A percentile compares a stretch with the other conserved stretches of the same genome.
Conservation (phyloP, 2,113 vertebrate genomes). For the Raja brachyura region DNA sequence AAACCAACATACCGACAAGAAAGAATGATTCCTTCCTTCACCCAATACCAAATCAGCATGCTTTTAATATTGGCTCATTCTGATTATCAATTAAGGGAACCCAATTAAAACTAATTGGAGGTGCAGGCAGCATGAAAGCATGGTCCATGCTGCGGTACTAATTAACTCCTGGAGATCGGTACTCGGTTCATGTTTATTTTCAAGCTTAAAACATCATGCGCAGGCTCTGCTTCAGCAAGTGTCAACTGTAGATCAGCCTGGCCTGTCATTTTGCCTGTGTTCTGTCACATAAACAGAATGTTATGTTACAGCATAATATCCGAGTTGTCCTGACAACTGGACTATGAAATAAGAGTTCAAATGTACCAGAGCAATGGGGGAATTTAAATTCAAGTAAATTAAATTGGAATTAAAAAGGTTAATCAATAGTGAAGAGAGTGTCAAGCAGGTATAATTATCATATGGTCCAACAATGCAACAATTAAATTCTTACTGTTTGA, state of each 20-base stretch:
- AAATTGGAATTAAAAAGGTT: too few species aligned
- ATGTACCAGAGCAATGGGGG: too few species aligned
- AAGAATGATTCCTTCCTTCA: not conserved
- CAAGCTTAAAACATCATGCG: not conserved
- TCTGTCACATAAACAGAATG: not conserved
- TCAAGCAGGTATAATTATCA: too few species aligned
- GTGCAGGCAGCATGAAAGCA: not conserved
- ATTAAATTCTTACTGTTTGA: too few species aligned
- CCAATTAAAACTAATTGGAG: not conserved
- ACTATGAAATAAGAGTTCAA: too few species aligned
- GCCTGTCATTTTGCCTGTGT: not conserved
- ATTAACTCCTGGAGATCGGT: not conserved
- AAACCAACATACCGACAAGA: not conserved
- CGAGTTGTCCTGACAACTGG: too few species aligned
- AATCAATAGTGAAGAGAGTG: too few species aligned
- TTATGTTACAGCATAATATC: too few species aligned
- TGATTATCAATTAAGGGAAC: conserved; percentile 1
- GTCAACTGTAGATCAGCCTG: not conserved
- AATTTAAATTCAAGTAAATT: too few species aligned
- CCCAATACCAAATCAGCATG: not conserved
- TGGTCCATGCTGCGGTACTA: not conserved
- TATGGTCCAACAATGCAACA: too few species aligned
- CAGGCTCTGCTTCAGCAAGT: not conserved
- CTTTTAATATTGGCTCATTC: not conserved
- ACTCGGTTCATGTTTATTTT: not conserved